Evolutionary conservation across 1,140 invertebrate genomes (phyloP).

Genomic region (Drosophila nannoptera): DNA sequence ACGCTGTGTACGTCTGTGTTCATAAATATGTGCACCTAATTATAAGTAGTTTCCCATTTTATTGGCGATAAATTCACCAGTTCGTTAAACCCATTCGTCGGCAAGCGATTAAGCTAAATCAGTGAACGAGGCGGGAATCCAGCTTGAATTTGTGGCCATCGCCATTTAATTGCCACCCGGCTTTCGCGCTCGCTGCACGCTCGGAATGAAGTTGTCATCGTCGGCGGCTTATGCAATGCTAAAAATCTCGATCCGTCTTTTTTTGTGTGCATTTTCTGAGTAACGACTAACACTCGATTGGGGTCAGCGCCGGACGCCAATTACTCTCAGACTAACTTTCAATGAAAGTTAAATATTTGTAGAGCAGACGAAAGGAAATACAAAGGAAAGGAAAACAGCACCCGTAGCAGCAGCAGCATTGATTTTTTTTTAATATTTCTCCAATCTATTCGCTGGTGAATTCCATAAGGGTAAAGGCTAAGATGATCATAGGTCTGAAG

Average conservation of each 20-base stretch:
- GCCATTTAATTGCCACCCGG: constrained; percentile 45
- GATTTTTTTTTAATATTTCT: no score
- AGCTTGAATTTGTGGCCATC: constrained; percentile 43
- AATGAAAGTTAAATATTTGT: constrained; percentile 76
- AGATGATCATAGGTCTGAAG: no score
- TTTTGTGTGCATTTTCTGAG: constrained; percentile 56
- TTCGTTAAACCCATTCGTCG: constrained; percentile 60
- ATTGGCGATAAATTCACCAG: constrained; percentile 72
- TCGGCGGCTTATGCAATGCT: constrained; percentile 57
- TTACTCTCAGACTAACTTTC: constrained; percentile 56
- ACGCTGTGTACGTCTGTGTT: constrained; percentile 33
- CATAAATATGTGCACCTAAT: constrained; percentile 66
- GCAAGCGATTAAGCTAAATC: constrained; percentile 29
- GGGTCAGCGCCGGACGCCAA: constrained; percentile 58
- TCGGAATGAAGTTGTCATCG: constrained; percentile 53
- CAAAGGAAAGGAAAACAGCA: constrained; percentile 69
- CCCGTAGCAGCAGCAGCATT: neutral
- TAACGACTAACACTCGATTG: constrained; percentile 44
- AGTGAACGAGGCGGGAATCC: constrained; percentile 3
- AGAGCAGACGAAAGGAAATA: constrained; percentile 67
- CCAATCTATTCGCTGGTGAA: no score
- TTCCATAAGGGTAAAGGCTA: no score
- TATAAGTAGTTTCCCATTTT: constrained; percentile 64
- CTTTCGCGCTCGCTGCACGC: constrained; percentile 42
- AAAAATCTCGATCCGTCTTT: constrained; percentile 50